Evolutionary conservation across 2,888 invertebrate species (phyloP).

Genomic region (Xanthorhoe designata): DNA sequence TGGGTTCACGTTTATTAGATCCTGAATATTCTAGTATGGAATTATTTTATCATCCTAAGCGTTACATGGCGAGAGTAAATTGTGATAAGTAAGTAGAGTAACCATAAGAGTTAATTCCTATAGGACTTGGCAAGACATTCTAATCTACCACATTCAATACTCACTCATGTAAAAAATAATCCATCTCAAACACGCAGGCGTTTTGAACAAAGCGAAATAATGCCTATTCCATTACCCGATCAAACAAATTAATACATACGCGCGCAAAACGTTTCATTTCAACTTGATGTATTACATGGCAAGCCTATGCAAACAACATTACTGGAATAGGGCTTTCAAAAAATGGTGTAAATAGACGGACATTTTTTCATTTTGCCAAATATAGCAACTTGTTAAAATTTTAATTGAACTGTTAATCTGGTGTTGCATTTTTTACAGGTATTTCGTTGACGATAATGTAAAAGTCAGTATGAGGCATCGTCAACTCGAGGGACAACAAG

Average conservation of each 20-base stretch:
- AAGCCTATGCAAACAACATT: conserved; percentile 40
- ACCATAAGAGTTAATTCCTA: not conserved
- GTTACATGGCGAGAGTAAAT: no score
- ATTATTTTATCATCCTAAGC: no score
- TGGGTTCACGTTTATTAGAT: no score
- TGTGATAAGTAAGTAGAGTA: no score
- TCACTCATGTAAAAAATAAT: conserved; percentile 10
- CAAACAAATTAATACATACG: conserved; percentile 52
- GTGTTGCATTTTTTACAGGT: no score
- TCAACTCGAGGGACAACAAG: no score
- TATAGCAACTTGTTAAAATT: no score
- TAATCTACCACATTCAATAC: not conserved
- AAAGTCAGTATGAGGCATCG: no score
- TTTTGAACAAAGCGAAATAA: conserved; percentile 35
- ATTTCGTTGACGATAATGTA: no score
- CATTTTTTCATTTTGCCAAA: not conserved
- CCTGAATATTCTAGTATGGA: no score
- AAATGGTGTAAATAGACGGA: conserved; percentile 11
- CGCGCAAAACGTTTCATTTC: conserved; percentile 42
- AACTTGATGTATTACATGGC: conserved; percentile 45
- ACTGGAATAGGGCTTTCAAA: conserved; percentile 12
- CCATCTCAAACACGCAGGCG: conserved; percentile 15
- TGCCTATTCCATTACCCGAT: conserved; percentile 48
- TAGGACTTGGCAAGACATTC: not conserved
- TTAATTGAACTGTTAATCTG: no score